Evolutionary conservation across 1,140 invertebrate species (phyloP).

Genomic region (Oryzaephilus surinamensis): DNA sequence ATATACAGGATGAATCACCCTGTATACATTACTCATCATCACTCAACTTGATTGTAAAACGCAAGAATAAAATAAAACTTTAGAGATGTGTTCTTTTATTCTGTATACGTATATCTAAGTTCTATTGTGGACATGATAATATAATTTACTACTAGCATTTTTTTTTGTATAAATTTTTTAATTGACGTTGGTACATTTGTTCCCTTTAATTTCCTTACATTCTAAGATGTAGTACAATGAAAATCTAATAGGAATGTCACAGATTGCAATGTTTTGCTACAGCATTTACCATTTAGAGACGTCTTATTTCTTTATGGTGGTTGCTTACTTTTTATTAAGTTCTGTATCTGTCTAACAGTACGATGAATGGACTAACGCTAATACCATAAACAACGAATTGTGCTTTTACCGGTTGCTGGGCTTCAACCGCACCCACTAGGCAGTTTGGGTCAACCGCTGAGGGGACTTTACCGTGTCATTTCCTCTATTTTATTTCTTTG

Average conservation of each 20-base stretch:
- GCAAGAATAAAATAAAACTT: constrained; percentile 16
- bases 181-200: too few species aligned
- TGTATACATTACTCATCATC: constrained; percentile 21
- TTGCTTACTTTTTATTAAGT: constrained; percentile 27
- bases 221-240: too few species aligned
- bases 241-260: too few species aligned
- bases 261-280: too few species aligned
- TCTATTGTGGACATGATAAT: too few species aligned
- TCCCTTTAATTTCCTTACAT: too few species aligned
- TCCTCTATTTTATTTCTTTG: constrained; percentile 11
- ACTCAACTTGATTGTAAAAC: constrained; percentile 19
- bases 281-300: constrained; percentile 19
- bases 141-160: too few species aligned
- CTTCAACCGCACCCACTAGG: constrained; percentile 3
- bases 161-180: too few species aligned
- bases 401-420: constrained; percentile 8
- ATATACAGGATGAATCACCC: too few species aligned
- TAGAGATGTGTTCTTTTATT: too few species aligned
- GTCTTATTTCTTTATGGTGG: constrained; percentile 25
- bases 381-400: constrained; percentile 27
- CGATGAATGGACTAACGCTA: constrained; percentile 32
- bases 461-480: constrained; percentile 11
- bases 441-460: too few species aligned
- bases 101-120: too few species aligned
- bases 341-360: constrained; percentile 23